Conservation (phyloP, 2,888 invertebrate genomes). For the Teleogryllus oceanicus region DNA sequence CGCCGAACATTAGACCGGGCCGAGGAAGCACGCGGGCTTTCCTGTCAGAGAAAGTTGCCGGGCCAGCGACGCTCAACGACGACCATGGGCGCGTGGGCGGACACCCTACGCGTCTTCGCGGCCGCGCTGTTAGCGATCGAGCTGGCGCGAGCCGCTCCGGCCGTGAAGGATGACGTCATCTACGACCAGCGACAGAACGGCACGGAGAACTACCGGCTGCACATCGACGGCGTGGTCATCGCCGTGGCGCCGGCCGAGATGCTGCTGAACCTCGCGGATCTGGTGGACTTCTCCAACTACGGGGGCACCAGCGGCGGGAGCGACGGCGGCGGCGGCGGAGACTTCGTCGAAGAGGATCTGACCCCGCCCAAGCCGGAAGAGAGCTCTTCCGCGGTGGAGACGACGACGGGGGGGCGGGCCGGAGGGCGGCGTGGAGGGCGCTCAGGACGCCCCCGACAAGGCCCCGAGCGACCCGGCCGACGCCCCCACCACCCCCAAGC, state of each 20-base stretch:
- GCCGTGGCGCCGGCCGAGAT: constrained; percentile 61
- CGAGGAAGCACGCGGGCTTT: no score
- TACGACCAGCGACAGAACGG: constrained; percentile 79
- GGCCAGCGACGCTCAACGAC: no score
- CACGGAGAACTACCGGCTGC: constrained; percentile 67
- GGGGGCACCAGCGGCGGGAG: constrained; percentile 58
- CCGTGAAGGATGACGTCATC: constrained; percentile 31
- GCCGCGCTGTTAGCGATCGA: background rate
- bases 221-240: constrained; percentile 65
- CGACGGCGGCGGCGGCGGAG: constrained; percentile 57
- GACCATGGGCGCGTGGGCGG: background rate
- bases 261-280: constrained; percentile 47
- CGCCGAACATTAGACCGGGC: background rate
- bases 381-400: constrained; percentile 46
- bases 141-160: background rate
- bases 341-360: constrained; percentile 55
- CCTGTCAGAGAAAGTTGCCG: no score
- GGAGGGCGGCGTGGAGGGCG: constrained; percentile 31
- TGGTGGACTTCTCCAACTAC: constrained; percentile 47
- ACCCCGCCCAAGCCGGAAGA: constrained; percentile 29
- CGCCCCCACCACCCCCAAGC: background rate
- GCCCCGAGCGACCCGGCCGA: constrained; percentile 41
- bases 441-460: constrained; percentile 29
- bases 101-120: background rate
- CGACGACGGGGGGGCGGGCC: constrained; percentile 41